These are phyloP conservation scores for Cichlasoma orientale DNA, from an alignment of 2,797 vertebrate genomes.

Conservation along the genomic window DNA sequence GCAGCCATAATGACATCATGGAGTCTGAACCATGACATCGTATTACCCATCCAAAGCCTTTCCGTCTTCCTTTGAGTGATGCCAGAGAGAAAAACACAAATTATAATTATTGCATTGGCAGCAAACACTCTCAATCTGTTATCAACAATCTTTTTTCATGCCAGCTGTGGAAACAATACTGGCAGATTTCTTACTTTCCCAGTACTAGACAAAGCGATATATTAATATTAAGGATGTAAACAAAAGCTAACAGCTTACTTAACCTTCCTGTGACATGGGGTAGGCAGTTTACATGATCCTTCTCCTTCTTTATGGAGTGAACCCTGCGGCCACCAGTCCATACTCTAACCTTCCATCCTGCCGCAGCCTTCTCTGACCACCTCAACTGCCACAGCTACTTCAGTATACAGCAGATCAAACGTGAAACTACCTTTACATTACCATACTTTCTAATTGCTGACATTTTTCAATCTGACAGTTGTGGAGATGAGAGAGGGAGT, in stretches of 20 bases:
- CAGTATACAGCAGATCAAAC: conserved; percentile 45
- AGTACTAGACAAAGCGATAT: neutral
- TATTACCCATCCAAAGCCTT: neutral
- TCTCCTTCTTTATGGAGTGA: neutral
- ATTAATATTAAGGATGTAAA: conserved; percentile 1
- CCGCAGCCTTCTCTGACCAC: conserved; percentile 40
- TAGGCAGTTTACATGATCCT: conserved; percentile 5
- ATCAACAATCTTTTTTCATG: neutral
- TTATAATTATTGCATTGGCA: neutral
- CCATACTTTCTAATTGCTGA: conserved; percentile 58
- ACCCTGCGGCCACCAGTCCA: conserved; percentile 18
- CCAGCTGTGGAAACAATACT: neutral
- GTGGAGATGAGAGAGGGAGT: conserved; percentile 40
- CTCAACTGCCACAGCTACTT: conserved; percentile 11
- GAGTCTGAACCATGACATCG: neutral
- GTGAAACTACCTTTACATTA: conserved; percentile 48
- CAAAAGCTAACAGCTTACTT: neutral
- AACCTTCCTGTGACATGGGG: conserved; percentile 6
- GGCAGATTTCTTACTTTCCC: neutral
- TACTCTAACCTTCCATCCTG: conserved; percentile 26
- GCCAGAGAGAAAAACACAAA: conserved; percentile 7
- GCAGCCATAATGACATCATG: conserved; percentile 25
- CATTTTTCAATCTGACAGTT: conserved; percentile 68
- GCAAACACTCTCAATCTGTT: conserved; percentile 7
- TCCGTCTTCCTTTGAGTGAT: conserved; percentile 1